Evolutionary conservation across 2,797 vertebrate genomes (phyloP), one percentile per base, ranked within the genome.

Genomic region (Tiaroga cobitis): DNA sequence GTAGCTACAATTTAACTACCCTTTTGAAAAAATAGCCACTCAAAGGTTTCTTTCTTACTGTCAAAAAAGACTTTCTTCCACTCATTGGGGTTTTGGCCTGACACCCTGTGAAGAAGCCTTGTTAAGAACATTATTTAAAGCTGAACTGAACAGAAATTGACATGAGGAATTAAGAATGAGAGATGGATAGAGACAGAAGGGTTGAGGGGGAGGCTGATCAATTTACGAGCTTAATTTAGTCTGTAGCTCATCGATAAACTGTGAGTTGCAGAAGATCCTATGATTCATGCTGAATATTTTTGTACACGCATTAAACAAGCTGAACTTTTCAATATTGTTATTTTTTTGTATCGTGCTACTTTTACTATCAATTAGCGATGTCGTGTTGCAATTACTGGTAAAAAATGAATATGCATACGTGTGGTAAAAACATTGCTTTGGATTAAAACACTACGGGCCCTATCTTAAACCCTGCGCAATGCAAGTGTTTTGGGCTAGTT

Each of bases 201-300:
- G 32, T 54, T 80, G 63, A 68, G 43, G 43, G 79, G 79, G 79
- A 54, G 79, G 21, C 46, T 37, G 43, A 37, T 51, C 5, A 49
- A 69, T 81, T 11, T 18, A 13, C 26, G 32, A n/a, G 46, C 63
- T 69, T 69, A 37, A 54, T 81, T 81, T 81, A 69, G 79, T 46
- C 65, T 34, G 43, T 49, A 69, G 29, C 7, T 68, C 78, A 67
- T 34, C 32, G 59, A 79, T 26, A 32, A n/a, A 49, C 19, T 32
- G 78, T 8, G 29, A 49, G 41, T 51, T 81, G 63, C 65, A 21
- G 29, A 37, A 54, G 49, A 51, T 37, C 32, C 24, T 24, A 54
- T 69, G 46, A 69, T 37, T 69, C 29, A 80, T 67, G 13, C 24
- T 68, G 63, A 34, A 68, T 34, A 21, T 68, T 4, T 74, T 75